phyloP scores from a whole-genome alignment of 1,140 invertebrate species.

The Pseudomyrmex pallidus region DNA sequence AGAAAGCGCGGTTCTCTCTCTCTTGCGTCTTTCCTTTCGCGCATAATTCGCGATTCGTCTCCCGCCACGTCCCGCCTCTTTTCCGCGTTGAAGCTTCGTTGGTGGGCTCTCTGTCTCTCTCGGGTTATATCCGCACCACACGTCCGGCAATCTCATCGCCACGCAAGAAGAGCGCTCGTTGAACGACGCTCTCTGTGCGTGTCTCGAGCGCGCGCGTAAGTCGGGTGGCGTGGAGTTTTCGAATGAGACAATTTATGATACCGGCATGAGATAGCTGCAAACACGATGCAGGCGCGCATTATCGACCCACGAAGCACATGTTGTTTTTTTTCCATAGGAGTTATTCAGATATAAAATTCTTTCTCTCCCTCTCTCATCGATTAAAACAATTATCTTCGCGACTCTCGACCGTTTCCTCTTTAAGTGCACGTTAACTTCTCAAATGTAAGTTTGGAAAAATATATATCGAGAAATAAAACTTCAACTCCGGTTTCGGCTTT shows the following conservation, averaged over 20 bases:
- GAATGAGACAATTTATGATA: conserved; percentile 54
- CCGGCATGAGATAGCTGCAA: conserved; percentile 13
- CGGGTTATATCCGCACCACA: conserved; percentile 10
- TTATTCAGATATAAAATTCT: neutral
- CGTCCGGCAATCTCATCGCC: conserved; percentile 9
- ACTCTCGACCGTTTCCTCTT: too few relatives aligned
- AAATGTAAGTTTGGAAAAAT: too few relatives aligned
- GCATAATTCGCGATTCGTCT: conserved; percentile 63
- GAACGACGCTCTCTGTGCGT: conserved; percentile 7
- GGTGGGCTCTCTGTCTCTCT: conserved; percentile 35
- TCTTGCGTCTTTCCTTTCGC: conserved; percentile 6
- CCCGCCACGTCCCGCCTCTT: conserved; percentile 10
- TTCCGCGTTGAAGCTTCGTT: conserved; percentile 53
- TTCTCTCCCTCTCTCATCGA: neutral
- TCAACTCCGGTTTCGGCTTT: too few relatives aligned
- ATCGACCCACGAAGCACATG: conserved; percentile 47
- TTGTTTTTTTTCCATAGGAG: conserved; percentile 45
- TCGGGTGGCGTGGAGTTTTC: conserved; percentile 3
- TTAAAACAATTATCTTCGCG: too few relatives aligned
- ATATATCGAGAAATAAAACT: too few relatives aligned
- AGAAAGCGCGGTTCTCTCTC: conserved; percentile 42
- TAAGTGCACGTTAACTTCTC: too few relatives aligned
- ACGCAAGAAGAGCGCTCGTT: conserved; percentile 1
- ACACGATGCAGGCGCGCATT: conserved; percentile 64
- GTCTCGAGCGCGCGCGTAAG: conserved; percentile 37